These are phyloP conservation scores for Semaprochilodus insignis DNA, from an alignment of 2,797 vertebrate genomes.

Conservation along the genomic window DNA sequence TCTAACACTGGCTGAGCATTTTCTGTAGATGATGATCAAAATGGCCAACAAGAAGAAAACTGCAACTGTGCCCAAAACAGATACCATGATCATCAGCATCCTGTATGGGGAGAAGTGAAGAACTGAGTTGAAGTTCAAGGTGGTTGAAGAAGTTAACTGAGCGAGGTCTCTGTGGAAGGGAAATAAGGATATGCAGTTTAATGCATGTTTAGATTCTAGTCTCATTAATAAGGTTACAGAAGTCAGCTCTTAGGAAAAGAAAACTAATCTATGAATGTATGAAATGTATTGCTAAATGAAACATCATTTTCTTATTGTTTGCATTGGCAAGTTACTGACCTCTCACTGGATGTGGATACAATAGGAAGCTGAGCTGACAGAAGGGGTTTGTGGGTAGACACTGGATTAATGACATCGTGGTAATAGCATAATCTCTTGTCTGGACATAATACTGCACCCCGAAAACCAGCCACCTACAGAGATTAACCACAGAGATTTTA, in stretches of 20 bases:
- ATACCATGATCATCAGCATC: not conserved
- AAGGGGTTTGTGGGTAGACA: not conserved
- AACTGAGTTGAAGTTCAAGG: constrained; percentile 15
- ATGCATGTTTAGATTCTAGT: too few relatives aligned
- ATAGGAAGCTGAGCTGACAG: constrained; percentile 16
- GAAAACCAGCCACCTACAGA: constrained; percentile 77
- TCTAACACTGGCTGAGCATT: constrained; percentile 48
- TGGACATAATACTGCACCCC: constrained; percentile 78
- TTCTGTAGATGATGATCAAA: constrained; percentile 54
- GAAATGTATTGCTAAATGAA: too few relatives aligned
- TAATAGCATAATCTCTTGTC: constrained; percentile 75
- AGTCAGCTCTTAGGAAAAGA: not conserved
- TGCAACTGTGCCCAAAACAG: constrained; percentile 39
- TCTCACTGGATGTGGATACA: constrained; percentile 11
- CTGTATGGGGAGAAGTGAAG: not conserved
- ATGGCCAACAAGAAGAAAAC: constrained; percentile 54
- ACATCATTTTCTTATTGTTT: too few relatives aligned
- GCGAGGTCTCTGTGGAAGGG: constrained; percentile 14
- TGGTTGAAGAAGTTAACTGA: not conserved
- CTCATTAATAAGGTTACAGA: not conserved
- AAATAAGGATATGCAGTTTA: not conserved
- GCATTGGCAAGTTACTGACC: constrained; percentile 50
- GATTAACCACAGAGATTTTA: not conserved
- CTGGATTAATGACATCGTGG: constrained; percentile 58
- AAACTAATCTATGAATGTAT: too few relatives aligned